Conservation (phyloP, 1,140 invertebrate genomes). For the Mactra quadrangularis region DNA sequence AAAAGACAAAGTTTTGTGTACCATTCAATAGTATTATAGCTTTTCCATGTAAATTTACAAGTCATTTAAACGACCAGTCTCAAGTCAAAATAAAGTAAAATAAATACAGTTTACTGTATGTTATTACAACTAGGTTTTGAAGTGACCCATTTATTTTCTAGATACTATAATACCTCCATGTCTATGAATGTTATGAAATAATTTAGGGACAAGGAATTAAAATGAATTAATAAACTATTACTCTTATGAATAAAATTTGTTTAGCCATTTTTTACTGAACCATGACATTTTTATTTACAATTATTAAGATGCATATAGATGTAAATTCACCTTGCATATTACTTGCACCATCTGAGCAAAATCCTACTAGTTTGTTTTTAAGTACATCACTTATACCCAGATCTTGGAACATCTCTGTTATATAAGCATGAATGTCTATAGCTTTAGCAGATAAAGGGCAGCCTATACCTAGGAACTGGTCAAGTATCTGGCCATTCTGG, state of each 20-base stretch:
- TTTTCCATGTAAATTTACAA: too few relatives aligned
- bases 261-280: conserved; percentile 3
- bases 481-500: conserved; percentile 7
- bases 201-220: background rate
- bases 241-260: background rate
- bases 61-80: too few relatives aligned
- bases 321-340: conserved; percentile 64
- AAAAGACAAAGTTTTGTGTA: too few relatives aligned
- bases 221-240: background rate
- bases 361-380: conserved; percentile 34
- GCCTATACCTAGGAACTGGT: conserved; percentile 22
- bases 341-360: conserved; percentile 62
- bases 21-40: too few relatives aligned
- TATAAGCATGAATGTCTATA: conserved; percentile 9
- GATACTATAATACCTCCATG: too few relatives aligned
- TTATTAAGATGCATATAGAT: too few relatives aligned
- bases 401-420: background rate
- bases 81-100: too few relatives aligned
- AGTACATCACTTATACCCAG: background rate
- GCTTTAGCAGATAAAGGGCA: background rate
- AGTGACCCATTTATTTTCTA: too few relatives aligned
- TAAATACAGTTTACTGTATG: too few relatives aligned
- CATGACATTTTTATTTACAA: conserved; percentile 19
- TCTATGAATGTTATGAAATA: too few relatives aligned
- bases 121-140: too few relatives aligned